phyloP scores from a whole-genome alignment of 37 sponge, comb jelly and placozoan species.

The Tethya wilhelma region DNA sequence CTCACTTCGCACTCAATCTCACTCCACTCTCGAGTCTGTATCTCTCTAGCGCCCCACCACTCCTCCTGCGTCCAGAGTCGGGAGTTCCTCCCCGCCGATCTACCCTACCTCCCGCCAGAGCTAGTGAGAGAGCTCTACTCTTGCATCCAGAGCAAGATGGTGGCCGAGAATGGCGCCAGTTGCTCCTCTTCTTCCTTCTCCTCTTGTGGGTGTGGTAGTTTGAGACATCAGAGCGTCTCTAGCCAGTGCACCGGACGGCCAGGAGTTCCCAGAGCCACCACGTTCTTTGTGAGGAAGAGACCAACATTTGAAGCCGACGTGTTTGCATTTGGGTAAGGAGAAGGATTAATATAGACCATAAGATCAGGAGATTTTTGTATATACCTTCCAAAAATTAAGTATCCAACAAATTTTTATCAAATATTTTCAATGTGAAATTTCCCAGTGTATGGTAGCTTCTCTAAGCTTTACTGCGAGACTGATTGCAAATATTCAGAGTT shows the following conservation, averaged over 20 bases:
- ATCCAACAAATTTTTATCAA: background rate
- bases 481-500: too few relatives aligned
- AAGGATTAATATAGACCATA: background rate
- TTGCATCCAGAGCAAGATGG: background rate
- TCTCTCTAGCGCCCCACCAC: conserved; percentile 30
- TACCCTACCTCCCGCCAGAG: conserved; percentile 61
- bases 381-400: too few relatives aligned
- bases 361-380: too few relatives aligned
- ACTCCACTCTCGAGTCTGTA: conserved; percentile 51
- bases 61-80: background rate
- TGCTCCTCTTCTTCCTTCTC: background rate
- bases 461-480: too few relatives aligned
- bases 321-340: conserved; percentile 61
- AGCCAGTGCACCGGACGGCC: background rate
- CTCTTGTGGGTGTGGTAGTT: background rate
- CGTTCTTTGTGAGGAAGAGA: background rate
- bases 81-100: background rate
- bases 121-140: conserved; percentile 17
- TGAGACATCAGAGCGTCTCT: background rate
- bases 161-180: background rate
- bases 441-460: too few relatives aligned
- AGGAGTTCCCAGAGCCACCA: background rate
- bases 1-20: conserved; percentile 53
- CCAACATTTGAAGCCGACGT: conserved; percentile 40
- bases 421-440: background rate